Base-by-base conservation (phyloP, 2,888 invertebrate genomes). In the Orchestes rusci region DNA sequence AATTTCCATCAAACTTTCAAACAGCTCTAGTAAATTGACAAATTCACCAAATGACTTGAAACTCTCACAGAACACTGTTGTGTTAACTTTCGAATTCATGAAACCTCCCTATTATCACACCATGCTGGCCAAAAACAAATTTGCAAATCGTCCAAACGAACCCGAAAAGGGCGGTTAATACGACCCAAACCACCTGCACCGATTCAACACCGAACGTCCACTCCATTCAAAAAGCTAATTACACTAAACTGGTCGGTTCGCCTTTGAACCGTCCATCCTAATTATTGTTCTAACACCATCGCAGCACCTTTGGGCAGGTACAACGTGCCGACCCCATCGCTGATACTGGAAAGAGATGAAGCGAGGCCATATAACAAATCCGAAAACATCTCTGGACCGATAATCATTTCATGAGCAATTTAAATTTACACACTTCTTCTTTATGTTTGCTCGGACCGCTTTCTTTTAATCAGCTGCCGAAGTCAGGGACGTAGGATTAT, bases 391-490 rank as follows among this genome's bases (percentile, higher is more conserved):
- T 51, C 45, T 43, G 51, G 48, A 48, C 48, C 49, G 52, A 50
- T 52, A 50, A 52, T 47, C 43, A 52, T 50, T 50, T 52, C 52
- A 50, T 48, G 50, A 52, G 44, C 52, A 52, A 52, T 52, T 50
- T 52, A 52, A 50, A 52, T 52, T 52, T 52, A 50, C 52, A 52
- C 52, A 52, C 52, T 52, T 50, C 49, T 38, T 37, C 43, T 51
- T 51, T 47, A 50, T 51, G 51, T 51, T 51, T 51, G 42, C 40
- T 48, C 48, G 51, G 33, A 18, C 51, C 48, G 51, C 51, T 48
- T 5, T 45, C 48, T 51, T 51, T 51, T 51, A 48, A 51, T 48
- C 48, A 48, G 45, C 43, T 51, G 51, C 48, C 48, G 48, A 51
- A 28, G 16, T 12, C 48, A 51, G 45, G 48, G 48, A 30, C 45